phyloP scores from a whole-genome alignment of 2,888 invertebrate genomes.

The Rhabditoides inermis region DNA sequence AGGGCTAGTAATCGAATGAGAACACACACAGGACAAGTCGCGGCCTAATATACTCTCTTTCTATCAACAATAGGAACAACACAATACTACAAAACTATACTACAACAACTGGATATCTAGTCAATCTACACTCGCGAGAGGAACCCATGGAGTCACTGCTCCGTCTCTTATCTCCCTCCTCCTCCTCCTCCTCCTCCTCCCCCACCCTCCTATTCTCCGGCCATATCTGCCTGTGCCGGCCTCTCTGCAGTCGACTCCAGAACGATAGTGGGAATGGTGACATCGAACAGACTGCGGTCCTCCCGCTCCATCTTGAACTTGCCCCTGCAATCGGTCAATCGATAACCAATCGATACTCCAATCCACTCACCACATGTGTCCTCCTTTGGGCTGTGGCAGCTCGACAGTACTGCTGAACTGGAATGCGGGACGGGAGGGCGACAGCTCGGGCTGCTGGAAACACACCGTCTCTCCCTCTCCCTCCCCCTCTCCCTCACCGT shows the following conservation, averaged over 20 bases:
- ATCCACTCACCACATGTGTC: conserved; percentile 80
- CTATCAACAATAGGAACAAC: too few relatives aligned
- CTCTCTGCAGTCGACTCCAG: conserved; percentile 61
- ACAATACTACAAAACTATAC: too few relatives aligned
- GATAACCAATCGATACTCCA: not conserved
- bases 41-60: too few relatives aligned
- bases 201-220: too few relatives aligned
- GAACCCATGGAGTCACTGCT: too few relatives aligned
- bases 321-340: conserved; percentile 63
- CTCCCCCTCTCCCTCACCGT: conserved; percentile 10
- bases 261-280: conserved; percentile 91
- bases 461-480: not conserved
- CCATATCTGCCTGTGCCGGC: too few relatives aligned
- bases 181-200: too few relatives aligned
- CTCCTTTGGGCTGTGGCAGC: conserved; percentile 60
- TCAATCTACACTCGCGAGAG: too few relatives aligned
- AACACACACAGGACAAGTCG: too few relatives aligned
- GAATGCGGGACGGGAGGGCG: conserved; percentile 29
- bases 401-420: conserved; percentile 42
- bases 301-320: conserved; percentile 93
- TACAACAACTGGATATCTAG: too few relatives aligned
- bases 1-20: too few relatives aligned
- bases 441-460: conserved; percentile 35
- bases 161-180: too few relatives aligned
- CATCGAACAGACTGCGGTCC: conserved; percentile 91